Evolutionary conservation across 2,113 vertebrate genomes (phyloP).

Genomic region (Salvelinus namaycush): DNA sequence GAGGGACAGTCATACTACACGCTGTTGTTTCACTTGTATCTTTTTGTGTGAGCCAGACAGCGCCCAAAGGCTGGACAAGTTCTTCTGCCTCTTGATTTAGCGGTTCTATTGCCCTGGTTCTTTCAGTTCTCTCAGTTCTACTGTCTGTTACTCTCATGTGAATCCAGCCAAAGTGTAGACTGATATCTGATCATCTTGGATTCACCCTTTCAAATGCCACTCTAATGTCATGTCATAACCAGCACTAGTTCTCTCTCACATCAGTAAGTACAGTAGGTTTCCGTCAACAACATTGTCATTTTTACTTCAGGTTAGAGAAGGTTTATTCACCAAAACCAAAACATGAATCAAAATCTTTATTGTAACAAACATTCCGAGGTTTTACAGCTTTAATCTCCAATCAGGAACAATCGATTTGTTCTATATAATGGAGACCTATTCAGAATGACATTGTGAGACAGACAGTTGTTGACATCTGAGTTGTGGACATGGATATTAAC

Average conservation of each 20-base stretch:
- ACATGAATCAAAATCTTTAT: constrained; percentile 69
- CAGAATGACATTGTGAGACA: constrained; percentile 12
- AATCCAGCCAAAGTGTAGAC: too few species aligned
- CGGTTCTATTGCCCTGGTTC: background rate
- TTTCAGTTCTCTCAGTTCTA: background rate
- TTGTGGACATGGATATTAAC: constrained; percentile 57
- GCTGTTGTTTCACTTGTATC: constrained; percentile 7
- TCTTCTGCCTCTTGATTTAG: too few species aligned
- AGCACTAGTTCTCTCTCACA: too few species aligned
- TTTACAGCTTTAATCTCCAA: constrained; percentile 46
- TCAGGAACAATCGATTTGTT: constrained; percentile 45
- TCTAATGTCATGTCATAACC: too few species aligned
- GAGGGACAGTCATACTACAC: constrained; percentile 29
- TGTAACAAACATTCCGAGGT: constrained; percentile 68
- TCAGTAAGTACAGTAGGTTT: too few species aligned
- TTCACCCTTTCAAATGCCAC: too few species aligned
- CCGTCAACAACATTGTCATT: too few species aligned
- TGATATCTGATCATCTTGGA: too few species aligned
- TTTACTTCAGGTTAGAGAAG: too few species aligned
- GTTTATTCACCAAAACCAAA: constrained; percentile 27
- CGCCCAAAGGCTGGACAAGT: constrained; percentile 5
- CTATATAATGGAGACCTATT: constrained; percentile 23
- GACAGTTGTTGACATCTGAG: constrained; percentile 34
- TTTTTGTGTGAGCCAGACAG: constrained; percentile 20
- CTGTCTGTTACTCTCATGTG: too few species aligned